Evolutionary conservation across 2,888 invertebrate species (phyloP).

Genomic region (Orthonevra nobilis): DNA sequence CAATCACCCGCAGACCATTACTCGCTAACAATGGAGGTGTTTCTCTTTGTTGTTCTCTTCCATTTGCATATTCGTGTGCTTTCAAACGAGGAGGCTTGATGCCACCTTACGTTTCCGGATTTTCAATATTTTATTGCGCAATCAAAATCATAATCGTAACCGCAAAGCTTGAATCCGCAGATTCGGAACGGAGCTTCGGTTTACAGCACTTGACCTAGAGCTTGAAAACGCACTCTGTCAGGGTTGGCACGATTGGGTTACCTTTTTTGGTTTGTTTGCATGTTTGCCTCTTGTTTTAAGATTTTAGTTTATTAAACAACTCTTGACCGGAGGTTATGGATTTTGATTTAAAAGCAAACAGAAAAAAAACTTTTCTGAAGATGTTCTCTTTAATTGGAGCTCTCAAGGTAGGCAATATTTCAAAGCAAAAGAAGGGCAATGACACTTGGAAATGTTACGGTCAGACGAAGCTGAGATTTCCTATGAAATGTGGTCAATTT

Average conservation of each 20-base stretch:
- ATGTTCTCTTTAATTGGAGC: conserved; percentile 9
- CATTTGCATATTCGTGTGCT: conserved; percentile 38
- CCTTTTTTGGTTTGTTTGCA: not conserved
- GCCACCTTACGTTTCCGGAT: conserved; percentile 48
- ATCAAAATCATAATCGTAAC: conserved; percentile 14
- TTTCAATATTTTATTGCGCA: conserved; percentile 22
- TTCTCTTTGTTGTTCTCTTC: conserved; percentile 37
- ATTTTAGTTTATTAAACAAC: conserved; percentile 2
- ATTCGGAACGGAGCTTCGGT: not conserved
- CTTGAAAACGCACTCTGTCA: conserved; percentile 28
- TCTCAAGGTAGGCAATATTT: conserved; percentile 8
- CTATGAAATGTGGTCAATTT: not conserved
- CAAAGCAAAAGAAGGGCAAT: conserved; percentile 18
- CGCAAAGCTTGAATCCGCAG: not conserved
- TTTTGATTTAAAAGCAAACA: not conserved
- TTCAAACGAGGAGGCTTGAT: conserved; percentile 33
- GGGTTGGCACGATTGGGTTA: not conserved
- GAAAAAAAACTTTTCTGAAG: too few relatives aligned
- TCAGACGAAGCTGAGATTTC: not conserved
- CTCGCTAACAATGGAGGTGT: conserved; percentile 38
- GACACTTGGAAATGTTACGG: not conserved
- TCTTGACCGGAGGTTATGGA: too few relatives aligned
- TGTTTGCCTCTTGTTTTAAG: not conserved
- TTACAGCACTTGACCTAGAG: conserved; percentile 60
- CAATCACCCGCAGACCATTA: conserved; percentile 21